A percentile compares a stretch with the other conserved stretches of the same genome.
Evolutionary conservation across 1,140 invertebrate species (phyloP).

Genomic region (Sesamia nonagrioides): DNA sequence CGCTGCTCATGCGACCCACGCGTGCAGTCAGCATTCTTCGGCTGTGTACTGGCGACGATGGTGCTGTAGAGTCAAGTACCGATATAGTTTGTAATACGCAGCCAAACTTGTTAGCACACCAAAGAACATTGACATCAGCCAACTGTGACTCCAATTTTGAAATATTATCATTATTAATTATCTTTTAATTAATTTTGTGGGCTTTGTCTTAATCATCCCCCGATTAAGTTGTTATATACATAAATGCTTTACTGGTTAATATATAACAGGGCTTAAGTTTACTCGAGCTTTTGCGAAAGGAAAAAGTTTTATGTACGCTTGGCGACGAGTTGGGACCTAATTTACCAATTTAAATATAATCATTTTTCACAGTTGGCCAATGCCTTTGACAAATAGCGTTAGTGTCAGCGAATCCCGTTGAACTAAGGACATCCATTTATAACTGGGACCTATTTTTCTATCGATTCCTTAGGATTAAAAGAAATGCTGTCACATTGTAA

Average conservation of each 20-base stretch:
- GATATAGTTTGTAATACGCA: neutral
- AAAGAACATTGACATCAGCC: neutral
- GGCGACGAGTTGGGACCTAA: neutral
- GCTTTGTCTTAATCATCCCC: neutral
- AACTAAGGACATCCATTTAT: constrained; percentile 21
- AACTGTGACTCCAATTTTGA: neutral
- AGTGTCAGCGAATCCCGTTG: constrained; percentile 29
- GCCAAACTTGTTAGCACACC: neutral
- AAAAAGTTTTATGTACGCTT: neutral
- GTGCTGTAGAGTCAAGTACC: constrained; percentile 89
- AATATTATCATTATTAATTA: neutral
- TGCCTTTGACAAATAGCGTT: constrained; percentile 22
- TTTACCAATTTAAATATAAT: constrained; percentile 8
- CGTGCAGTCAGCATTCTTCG: constrained; percentile 92
- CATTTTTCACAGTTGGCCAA: constrained; percentile 13
- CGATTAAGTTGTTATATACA: neutral
- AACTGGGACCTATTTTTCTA: neutral
- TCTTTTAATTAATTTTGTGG: neutral
- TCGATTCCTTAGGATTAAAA: constrained; percentile 5
- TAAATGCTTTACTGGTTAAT: neutral
- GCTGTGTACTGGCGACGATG: constrained; percentile 95
- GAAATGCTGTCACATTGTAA: constrained; percentile 5
- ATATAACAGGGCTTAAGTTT: neutral
- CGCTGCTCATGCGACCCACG: constrained; percentile 96
- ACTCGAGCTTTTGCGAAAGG: neutral